Percentiles rank a stretch among this genome's conserved stretches.
Conservation (phyloP, 1,140 invertebrate species). For the Drosophila trapezifrons region DNA sequence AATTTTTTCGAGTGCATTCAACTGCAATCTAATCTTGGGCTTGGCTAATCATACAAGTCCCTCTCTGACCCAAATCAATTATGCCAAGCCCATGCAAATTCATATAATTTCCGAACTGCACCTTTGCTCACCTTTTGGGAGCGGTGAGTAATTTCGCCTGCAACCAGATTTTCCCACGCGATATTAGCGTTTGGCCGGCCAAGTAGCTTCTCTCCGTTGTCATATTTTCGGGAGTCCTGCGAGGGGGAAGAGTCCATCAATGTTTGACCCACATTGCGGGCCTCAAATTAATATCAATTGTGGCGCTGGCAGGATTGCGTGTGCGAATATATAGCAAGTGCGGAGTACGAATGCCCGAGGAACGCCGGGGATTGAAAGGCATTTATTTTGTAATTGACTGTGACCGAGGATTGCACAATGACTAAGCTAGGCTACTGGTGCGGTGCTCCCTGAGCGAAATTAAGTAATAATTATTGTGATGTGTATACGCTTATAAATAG, state of each 20-base stretch:
- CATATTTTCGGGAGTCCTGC: conserved; percentile 17
- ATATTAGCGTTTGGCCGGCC: conserved; percentile 30
- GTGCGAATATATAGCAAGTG: conserved; percentile 28
- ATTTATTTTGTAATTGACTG: conserved; percentile 66
- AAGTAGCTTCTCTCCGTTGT: conserved; percentile 11
- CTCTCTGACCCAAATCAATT: conserved; percentile 44
- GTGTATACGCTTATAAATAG: conserved; percentile 51
- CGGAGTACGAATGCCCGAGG: conserved; percentile 21
- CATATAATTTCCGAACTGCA: conserved; percentile 62
- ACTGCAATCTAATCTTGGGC: conserved; percentile 33
- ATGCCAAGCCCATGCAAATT: conserved; percentile 50
- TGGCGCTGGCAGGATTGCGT: conserved; percentile 51
- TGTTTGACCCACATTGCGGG: conserved; percentile 48
- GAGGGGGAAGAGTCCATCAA: conserved; percentile 17
- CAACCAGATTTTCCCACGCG: conserved; percentile 63
- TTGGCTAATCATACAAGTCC: conserved; percentile 28
- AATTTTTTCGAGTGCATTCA: too few species aligned
- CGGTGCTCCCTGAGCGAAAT: conserved; percentile 41
- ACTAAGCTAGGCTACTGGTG: conserved; percentile 40
- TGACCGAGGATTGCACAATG: conserved; percentile 62
- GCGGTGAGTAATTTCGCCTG: conserved; percentile 22
- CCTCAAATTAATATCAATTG: conserved; percentile 65
- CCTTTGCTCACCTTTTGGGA: conserved; percentile 34
- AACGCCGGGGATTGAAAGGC: conserved; percentile 54
- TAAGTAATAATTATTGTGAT: conserved; percentile 63